Percentiles rank a stretch among this genome's conserved stretches.
Conservation (phyloP, 23 tunicate species). For the Phallusia fumigata region DNA sequence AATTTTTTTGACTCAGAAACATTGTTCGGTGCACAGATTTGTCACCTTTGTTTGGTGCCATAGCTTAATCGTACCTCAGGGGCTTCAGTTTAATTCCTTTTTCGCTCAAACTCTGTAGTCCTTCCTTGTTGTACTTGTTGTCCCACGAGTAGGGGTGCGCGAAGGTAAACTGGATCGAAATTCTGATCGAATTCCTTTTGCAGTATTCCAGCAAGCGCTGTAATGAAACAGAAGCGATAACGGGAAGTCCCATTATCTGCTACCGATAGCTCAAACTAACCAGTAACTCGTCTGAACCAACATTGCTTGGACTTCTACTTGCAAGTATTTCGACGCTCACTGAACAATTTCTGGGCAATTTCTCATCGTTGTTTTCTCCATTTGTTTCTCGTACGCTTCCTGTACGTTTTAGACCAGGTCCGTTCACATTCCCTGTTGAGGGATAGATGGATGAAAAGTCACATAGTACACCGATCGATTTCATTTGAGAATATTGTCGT, state of each 20-base stretch:
- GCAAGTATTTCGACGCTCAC: conserved; percentile 58
- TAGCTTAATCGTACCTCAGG: conserved; percentile 31
- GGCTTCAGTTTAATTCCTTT: conserved; percentile 68
- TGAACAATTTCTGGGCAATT: conserved; percentile 36
- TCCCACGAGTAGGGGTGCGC: conserved; percentile 79
- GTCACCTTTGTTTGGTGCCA: too few relatives aligned
- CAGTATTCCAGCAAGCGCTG: conserved; percentile 75
- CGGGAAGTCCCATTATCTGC: background rate
- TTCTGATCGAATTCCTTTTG: conserved; percentile 61
- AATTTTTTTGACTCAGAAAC: too few relatives aligned
- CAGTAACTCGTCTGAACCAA: conserved; percentile 63
- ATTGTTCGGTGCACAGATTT: too few relatives aligned
- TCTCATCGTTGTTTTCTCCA: conserved; percentile 18
- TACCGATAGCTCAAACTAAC: conserved; percentile 20
- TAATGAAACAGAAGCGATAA: background rate
- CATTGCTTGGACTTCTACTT: conserved; percentile 91
- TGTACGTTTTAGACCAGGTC: background rate
- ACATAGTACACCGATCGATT: too few relatives aligned
- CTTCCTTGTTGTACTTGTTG: conserved; percentile 93
- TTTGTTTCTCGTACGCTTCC: conserved; percentile 30
- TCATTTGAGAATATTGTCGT: too few relatives aligned
- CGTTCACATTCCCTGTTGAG: background rate
- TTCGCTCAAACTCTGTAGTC: conserved; percentile 45
- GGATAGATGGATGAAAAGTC: too few relatives aligned
- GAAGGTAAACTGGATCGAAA: conserved; percentile 39